Base-by-base conservation (phyloP, 2,888 invertebrate species). In the Pinctada fucata region DNA sequence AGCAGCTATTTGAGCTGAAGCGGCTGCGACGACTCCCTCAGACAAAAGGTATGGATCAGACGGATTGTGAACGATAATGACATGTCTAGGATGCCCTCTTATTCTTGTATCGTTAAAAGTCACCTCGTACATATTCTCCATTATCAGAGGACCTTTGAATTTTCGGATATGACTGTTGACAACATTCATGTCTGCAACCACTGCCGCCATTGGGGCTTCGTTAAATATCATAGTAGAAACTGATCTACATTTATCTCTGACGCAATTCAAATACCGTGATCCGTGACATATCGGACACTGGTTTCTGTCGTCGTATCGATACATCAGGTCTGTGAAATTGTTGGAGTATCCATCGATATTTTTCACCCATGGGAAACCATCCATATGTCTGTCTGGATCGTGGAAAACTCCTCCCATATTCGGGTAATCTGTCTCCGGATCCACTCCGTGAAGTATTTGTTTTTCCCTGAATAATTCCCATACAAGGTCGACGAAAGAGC, bases 401-500 rank as follows among this genome's bases (percentile, higher is more conserved):
- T 85, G 84, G 2, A 73, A 82, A 3, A 81, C 78, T 1, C 72
- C 76, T 4, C 80, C 79, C 16, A 81, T 79, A 16, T 72, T 71
- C 2, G 85, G 82, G 69, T 80, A 85, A 71, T 85, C 83, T 2
- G 68, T 79, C 6, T 83, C 81, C 3, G 85, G 83, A 72, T 85
- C 78, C 2, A 81, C 75, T 16, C 83, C 81, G 6, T 74, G 71
- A 13, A 72, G 63, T 8, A 76, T 76, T 50, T 87, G 84, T 47
- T 84, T 72, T 16, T 83, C 81, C 45, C 85, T 72, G 68, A 85
- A 87, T 71, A 88, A 78, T 74, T 92, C 91, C 91, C 91, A 92
- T 3, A 92, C 75, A 51, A 87, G 82, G 78, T 92, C 92, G n/a
- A 91, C 86, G 76, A 90, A 92, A 6, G 88, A 85, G 79, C 92